Evolutionary conservation across 2,113 vertebrate genomes (phyloP), one percentile per base, ranked within the genome.

Genomic region (Bufo gargarizans): DNA sequence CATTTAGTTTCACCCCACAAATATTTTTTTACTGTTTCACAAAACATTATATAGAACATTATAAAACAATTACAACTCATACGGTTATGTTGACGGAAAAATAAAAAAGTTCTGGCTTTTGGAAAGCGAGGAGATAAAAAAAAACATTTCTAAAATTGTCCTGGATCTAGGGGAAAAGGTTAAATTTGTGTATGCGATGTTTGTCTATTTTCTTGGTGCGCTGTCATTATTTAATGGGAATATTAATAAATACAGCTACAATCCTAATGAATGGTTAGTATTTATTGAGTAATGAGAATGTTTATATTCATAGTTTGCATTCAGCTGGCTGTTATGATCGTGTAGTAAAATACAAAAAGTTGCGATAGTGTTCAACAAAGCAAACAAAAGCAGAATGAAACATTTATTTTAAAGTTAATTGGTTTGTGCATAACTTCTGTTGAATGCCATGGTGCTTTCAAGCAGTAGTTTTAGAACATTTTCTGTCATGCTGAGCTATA

Each of bases 321-420:
- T 19, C n/a, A 76, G 72, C 4, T 20, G 6, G 45, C 20, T 76
- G 17, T 2, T 50, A 8, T 20, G 17, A 76, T 76, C 17, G 1
- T 76, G 72, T 78, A 33, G 56, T 50, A 82, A 47, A 82, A 49
- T 63, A 59, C 7, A 12, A 45, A 65, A 63, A 82, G 4, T 12
- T 82, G 59, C 65, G 43, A 81, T 45, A 9, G 45, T 47, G 53
- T 19, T 82, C 59, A 63, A 65, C 17, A 63, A 82, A n/a, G 59
- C 22, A 82, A 19, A 82, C 16, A 63, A 20, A 7, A 47, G 59
- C 17, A 65, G 58, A 65, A 63, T 45, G 49, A 83, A 82, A 84
- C 63, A 84, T 82, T 67, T 71, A 84, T 84, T 71, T 14, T 84
- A 84, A 50, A 50, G 49, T 69, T 67, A 67, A 65, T 69, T 65